Evolutionary conservation across 2,113 vertebrate species (phyloP).

Genomic region (Alectura lathami): DNA sequence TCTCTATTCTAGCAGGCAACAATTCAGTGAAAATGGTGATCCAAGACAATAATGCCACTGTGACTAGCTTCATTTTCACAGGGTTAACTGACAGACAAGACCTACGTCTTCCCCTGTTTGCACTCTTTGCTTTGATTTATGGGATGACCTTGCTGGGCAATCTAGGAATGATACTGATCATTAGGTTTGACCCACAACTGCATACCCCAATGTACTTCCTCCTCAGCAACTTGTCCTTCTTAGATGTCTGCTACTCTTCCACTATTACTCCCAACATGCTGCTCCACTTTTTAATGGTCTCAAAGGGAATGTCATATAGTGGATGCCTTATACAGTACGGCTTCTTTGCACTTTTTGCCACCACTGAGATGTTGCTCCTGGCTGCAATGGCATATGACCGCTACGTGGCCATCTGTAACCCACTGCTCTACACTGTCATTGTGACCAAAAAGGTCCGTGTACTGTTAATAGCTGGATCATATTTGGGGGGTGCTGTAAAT

Average conservation of each 20-base stretch:
- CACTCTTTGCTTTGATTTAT: neutral
- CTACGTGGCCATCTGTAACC: neutral
- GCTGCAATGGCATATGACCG: neutral
- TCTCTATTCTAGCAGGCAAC: neutral
- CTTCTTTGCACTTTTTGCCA: neutral
- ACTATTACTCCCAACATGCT: neutral
- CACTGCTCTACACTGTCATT: neutral
- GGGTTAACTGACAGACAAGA: neutral
- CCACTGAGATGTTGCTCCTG: neutral
- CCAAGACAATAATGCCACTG: neutral
- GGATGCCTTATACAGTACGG: neutral
- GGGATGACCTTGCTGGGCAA: neutral
- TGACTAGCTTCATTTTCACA: neutral
- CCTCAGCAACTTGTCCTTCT: neutral
- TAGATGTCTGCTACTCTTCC: neutral
- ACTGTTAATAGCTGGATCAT: neutral
- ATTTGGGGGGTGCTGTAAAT: neutral
- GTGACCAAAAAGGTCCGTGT: neutral
- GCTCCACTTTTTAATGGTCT: neutral
- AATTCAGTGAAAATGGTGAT: neutral
- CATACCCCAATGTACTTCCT: neutral
- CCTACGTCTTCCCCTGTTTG: neutral
- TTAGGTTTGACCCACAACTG: neutral
- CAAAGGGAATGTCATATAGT: neutral
- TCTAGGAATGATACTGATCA: neutral